phyloP scores from a whole-genome alignment of 2,797 vertebrate species.

The Takifugu rubripes region DNA sequence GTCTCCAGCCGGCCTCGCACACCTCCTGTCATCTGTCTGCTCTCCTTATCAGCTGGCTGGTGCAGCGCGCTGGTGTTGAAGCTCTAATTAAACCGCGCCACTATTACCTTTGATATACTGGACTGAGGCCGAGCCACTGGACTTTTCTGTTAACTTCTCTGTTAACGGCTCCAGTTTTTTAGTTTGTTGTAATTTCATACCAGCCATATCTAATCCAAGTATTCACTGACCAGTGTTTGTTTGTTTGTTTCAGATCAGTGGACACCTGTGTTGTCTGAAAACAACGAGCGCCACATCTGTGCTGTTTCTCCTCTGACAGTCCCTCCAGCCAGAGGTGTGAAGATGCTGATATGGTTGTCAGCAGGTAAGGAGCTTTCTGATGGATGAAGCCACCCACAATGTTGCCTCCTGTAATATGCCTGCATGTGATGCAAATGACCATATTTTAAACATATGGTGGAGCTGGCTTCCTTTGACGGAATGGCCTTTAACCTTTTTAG shows the following conservation, averaged over 20 bases:
- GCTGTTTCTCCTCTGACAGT: slow-evolving; percentile 3
- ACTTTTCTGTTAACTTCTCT: too few species aligned
- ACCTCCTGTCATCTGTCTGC: slow-evolving; percentile 81
- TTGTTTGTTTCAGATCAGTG: slow-evolving; percentile 7
- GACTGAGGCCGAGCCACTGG: too few species aligned
- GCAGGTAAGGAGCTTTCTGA: slow-evolving; percentile 13
- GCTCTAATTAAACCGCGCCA: slow-evolving; percentile 69
- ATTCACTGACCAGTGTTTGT: not conserved
- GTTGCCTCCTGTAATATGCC: not conserved
- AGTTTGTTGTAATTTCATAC: too few species aligned
- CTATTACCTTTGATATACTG: slow-evolving; percentile 28
- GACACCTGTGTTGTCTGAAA: slow-evolving; percentile 6
- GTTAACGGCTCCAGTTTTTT: too few species aligned
- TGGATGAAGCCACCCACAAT: slow-evolving; percentile 2
- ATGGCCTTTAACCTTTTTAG: too few species aligned
- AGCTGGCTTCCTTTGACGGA: too few species aligned
- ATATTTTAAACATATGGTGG: too few species aligned
- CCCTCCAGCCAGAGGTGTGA: slow-evolving; percentile 17
- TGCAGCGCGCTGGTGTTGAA: slow-evolving; percentile 61
- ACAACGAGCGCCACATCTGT: slow-evolving; percentile 6
- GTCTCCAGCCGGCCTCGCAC: slow-evolving; percentile 77
- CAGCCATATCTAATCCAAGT: not conserved
- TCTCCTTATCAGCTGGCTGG: slow-evolving; percentile 71
- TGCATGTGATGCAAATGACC: not conserved
- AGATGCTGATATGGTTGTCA: slow-evolving; percentile 30